Conservation (phyloP, 2,797 vertebrate species). For the Vespertilio murinus region DNA sequence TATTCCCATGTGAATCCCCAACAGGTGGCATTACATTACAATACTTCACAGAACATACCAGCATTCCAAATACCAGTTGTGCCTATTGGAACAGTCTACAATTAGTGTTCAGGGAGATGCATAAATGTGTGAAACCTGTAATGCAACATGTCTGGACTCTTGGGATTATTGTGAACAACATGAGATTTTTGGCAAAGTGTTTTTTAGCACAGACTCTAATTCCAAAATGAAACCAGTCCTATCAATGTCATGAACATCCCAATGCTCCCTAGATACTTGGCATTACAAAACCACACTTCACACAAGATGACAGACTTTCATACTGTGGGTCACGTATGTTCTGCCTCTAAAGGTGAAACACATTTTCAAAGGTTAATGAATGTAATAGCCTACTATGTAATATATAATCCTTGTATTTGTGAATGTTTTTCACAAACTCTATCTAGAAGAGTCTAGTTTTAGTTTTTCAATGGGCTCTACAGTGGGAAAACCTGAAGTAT, state of each 20-base stretch:
- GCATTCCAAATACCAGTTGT: background rate
- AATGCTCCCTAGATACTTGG: background rate
- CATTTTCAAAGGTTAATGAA: background rate
- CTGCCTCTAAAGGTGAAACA: background rate
- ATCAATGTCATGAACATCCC: background rate
- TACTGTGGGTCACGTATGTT: background rate
- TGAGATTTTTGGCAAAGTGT: background rate
- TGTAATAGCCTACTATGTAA: background rate
- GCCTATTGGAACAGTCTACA: background rate
- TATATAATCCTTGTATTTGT: background rate
- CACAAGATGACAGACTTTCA: background rate
- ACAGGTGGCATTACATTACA: background rate
- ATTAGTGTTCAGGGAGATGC: too few species aligned
- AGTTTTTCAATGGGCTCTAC: too few species aligned
- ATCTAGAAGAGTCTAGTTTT: too few species aligned
- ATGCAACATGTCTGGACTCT: too few species aligned
- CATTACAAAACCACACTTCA: background rate
- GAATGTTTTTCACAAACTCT: background rate
- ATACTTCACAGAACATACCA: background rate
- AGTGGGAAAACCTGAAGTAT: too few species aligned
- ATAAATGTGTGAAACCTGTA: too few species aligned
- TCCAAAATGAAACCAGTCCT: background rate
- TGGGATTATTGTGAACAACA: too few species aligned
- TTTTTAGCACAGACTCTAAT: background rate
- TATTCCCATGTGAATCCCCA: background rate